Percentiles rank a stretch among this genome's conserved stretches.
phyloP scores from a whole-genome alignment of 2,888 invertebrate genomes.

The Asteroscopus sphinx region DNA sequence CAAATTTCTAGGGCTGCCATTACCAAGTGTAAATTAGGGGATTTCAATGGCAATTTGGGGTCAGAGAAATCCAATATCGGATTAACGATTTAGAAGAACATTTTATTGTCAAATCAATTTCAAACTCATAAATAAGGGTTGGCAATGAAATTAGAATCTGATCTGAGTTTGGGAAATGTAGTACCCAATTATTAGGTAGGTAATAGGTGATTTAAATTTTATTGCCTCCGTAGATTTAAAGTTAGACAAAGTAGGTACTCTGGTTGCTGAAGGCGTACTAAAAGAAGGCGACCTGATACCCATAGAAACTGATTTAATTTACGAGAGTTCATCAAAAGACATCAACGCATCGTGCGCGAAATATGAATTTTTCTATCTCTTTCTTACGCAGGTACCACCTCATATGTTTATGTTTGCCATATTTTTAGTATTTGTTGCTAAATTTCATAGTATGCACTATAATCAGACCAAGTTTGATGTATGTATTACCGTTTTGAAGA shows the following conservation, averaged over 20 bases:
- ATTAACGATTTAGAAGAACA: constrained; percentile 57
- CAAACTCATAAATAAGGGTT: constrained; percentile 49
- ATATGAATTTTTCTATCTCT: too few species aligned
- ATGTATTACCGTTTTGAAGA: too few species aligned
- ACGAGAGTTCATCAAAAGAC: too few species aligned
- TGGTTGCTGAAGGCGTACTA: too few species aligned
- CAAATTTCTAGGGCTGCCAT: constrained; percentile 56
- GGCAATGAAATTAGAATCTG: constrained; percentile 39
- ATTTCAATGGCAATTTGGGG: constrained; percentile 67
- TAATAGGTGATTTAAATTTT: constrained; percentile 20
- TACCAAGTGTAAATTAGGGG: constrained; percentile 69
- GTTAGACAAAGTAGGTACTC: background rate
- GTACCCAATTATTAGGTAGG: constrained; percentile 39
- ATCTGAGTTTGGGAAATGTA: constrained; percentile 30
- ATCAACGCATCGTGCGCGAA: too few species aligned
- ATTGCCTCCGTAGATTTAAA: constrained; percentile 15
- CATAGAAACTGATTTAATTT: too few species aligned
- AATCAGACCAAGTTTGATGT: too few species aligned
- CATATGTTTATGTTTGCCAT: too few species aligned
- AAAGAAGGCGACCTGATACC: too few species aligned
- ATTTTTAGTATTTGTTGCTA: too few species aligned
- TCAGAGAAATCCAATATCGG: constrained; percentile 63
- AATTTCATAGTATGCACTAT: too few species aligned
- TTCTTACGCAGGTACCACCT: too few species aligned
- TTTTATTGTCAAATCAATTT: constrained; percentile 57